Base-by-base conservation (phyloP, 92 coral and sea anemone genomes). In the Micromussa lordhowensis region DNA sequence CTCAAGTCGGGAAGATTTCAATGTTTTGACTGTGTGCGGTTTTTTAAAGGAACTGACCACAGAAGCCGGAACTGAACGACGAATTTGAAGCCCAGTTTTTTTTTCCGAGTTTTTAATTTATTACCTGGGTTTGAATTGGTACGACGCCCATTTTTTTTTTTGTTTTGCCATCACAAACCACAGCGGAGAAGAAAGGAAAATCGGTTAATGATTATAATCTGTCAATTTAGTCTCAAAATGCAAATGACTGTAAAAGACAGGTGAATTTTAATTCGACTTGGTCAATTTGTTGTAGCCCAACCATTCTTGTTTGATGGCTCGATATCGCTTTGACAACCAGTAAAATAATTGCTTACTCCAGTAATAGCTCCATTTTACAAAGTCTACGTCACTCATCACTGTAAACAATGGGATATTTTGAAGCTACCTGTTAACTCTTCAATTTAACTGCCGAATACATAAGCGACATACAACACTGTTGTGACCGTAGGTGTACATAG, bases 241-340 rank as follows among this genome's bases (percentile, higher is more conserved):
- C 82, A 78, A 54, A 78, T 54, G 24, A 55, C 66, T 78, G 68
- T 22, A 78, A 54, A 78, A 78, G 38, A 48, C 69, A 53, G 82
- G 82, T 78, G 48, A n/a, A 30, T 55, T 55, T 54, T 28, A 78
- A 78, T 78, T 18, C 68, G 10, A 78, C 40, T 26, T 32, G 15
- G 40, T 11, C 48, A 55, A 78, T 78, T 53, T 54, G 38, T 49
- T 55, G 59, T 51, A n/a, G 5, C 15, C 48, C n/a, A 71, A 17
- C 49, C 77, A 72, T 1, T 71, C 36, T n/a, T 35, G 51, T 32
- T 72, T 38, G 21, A 32, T 17, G 26, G 48, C 77, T 35, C 77
- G 77, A 11, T 13, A 10, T 12, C 77, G 17, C 40, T 32, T 22
- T 32, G 30, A 3, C 14, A 28, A 63, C 68, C 24, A 9, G 26